Evolutionary conservation across 1,140 invertebrate species (phyloP).

Genomic region (Drosophila suzukii): DNA sequence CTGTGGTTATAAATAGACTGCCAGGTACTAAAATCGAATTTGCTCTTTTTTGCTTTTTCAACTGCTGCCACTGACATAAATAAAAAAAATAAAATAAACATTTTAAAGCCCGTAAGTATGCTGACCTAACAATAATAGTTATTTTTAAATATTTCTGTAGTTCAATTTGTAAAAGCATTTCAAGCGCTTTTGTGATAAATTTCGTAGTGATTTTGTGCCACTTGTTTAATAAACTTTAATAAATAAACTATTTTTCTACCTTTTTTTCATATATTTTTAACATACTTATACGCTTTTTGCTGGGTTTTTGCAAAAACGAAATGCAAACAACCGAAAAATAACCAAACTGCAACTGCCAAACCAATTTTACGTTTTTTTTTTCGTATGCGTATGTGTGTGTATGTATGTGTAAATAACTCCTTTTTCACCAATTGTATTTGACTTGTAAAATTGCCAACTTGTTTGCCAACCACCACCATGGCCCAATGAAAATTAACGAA

Average conservation of each 20-base stretch:
- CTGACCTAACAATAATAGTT: constrained; percentile 5
- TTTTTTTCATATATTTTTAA: constrained; percentile 58
- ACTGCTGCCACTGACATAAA: constrained; percentile 59
- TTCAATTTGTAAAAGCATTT: constrained; percentile 32
- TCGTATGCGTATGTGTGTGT: constrained; percentile 56
- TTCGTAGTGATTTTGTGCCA: constrained; percentile 52
- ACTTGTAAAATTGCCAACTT: constrained; percentile 47
- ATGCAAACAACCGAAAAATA: constrained; percentile 62
- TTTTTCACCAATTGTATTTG: constrained; percentile 44
- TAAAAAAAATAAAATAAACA: constrained; percentile 24
- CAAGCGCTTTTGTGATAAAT: constrained; percentile 37
- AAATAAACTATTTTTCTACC: constrained; percentile 63
- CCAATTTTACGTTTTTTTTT: constrained; percentile 55
- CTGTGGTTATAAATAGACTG: constrained; percentile 13
- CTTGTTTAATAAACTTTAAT: constrained; percentile 49
- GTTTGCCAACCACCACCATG: constrained; percentile 32
- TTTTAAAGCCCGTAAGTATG: constrained; percentile 69
- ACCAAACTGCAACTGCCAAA: constrained; percentile 62
- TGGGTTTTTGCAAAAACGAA: constrained; percentile 64
- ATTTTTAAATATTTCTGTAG: constrained; percentile 22
- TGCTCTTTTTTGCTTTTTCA: constrained; percentile 53
- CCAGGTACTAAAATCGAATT: constrained; percentile 37
- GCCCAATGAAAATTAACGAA: constrained; percentile 54
- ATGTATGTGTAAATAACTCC: constrained; percentile 55
- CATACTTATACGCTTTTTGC: constrained; percentile 63